Conservation (phyloP, 2,888 invertebrate genomes). For the Andricus quercusramuli region DNA sequence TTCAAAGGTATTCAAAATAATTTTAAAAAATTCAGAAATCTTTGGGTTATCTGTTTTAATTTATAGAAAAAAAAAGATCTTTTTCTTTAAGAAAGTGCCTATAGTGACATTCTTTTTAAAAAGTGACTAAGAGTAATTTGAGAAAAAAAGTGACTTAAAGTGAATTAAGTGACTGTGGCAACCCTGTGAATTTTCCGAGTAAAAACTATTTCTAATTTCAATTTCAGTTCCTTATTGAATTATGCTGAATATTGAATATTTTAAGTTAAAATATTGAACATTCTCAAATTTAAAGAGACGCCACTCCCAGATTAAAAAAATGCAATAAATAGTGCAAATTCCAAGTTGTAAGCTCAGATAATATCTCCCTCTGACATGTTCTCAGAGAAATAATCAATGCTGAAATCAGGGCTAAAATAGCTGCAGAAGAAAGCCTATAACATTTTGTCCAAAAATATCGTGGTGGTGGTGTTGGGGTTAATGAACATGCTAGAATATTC, state of each 20-base stretch:
- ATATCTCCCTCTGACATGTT: neutral
- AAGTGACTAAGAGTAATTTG: too few relatives aligned
- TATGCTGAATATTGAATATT: too few relatives aligned
- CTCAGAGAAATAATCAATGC: constrained; percentile 37
- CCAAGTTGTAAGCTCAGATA: neutral
- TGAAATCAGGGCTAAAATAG: constrained; percentile 27
- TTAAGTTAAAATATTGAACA: neutral
- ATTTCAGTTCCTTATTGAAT: neutral
- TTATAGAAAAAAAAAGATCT: too few relatives aligned
- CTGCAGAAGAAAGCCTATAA: constrained; percentile 30
- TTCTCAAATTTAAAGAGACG: neutral
- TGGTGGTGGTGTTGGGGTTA: constrained; percentile 20
- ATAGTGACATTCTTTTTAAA: too few relatives aligned
- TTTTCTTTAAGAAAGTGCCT: too few relatives aligned
- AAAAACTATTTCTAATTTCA: neutral
- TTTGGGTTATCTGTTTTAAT: too few relatives aligned
- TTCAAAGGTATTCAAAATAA: too few relatives aligned
- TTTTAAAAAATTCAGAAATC: too few relatives aligned
- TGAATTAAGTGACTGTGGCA: too few relatives aligned
- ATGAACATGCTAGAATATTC: constrained; percentile 34
- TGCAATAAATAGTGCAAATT: neutral
- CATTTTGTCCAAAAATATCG: constrained; percentile 23
- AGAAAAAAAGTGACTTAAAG: too few relatives aligned
- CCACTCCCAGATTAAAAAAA: too few relatives aligned
- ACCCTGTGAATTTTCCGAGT: neutral